Conservation (phyloP, 2,113 vertebrate genomes). For the Amphiprion percula region DNA sequence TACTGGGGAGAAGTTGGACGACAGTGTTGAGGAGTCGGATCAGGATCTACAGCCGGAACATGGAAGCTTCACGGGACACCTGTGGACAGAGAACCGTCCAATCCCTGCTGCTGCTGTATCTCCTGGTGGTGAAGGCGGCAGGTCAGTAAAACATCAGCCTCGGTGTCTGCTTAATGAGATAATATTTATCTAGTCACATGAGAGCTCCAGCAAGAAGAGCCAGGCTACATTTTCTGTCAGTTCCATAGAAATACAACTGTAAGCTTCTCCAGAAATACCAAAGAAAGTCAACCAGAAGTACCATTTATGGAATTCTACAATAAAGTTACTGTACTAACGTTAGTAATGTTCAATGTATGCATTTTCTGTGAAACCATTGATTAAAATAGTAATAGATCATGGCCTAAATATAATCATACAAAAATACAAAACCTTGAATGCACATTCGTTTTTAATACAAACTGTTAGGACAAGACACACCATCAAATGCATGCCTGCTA, state of each 20-base stretch:
- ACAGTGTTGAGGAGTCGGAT: not conserved
- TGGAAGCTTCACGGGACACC: constrained; percentile 46
- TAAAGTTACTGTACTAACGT: too few relatives aligned
- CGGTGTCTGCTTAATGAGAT: constrained; percentile 24
- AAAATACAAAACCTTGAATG: too few relatives aligned
- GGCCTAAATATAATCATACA: too few relatives aligned
- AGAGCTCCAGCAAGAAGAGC: not conserved
- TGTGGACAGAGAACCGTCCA: constrained; percentile 11
- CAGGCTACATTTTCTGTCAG: not conserved
- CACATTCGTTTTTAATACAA: too few relatives aligned
- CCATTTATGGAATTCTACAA: too few relatives aligned
- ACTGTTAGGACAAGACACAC: too few relatives aligned
- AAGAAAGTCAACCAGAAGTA: not conserved
- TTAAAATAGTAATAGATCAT: too few relatives aligned
- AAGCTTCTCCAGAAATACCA: not conserved
- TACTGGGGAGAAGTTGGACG: not conserved
- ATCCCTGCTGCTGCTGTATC: constrained; percentile 23
- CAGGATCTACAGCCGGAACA: not conserved
- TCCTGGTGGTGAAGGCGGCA: constrained; percentile 49
- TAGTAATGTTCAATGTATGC: too few relatives aligned
- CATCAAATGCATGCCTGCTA: too few relatives aligned
- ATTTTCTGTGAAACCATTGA: too few relatives aligned
- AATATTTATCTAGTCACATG: constrained; percentile 40
- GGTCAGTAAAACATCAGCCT: constrained; percentile 52
- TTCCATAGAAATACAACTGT: not conserved